Conservation (phyloP, 2,888 invertebrate genomes). For the Sminthurides aquaticus region DNA sequence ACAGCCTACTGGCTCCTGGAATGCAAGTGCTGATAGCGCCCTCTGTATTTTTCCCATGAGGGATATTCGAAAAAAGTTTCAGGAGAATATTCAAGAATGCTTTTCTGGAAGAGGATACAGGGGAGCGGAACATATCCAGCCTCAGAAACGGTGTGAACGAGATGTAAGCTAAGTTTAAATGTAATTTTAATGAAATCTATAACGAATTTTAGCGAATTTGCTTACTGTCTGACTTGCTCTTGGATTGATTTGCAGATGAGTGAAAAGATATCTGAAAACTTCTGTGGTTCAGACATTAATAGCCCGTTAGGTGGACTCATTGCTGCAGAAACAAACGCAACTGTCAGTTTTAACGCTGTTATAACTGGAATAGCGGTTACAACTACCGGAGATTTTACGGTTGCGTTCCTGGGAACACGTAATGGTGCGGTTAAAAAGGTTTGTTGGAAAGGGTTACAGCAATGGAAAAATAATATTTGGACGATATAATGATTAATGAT, state of each 20-base stretch:
- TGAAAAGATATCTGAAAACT: constrained; percentile 8
- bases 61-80: constrained; percentile 13
- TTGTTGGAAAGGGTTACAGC: too few relatives aligned
- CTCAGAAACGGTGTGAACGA: constrained; percentile 1
- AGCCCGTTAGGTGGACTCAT: constrained; percentile 13
- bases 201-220: too few relatives aligned
- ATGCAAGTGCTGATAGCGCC: constrained; percentile 4
- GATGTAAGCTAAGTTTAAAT: constrained; percentile 2
- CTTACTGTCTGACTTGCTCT: too few relatives aligned
- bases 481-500: too few relatives aligned
- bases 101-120: constrained; percentile 12
- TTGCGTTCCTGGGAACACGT: constrained; percentile 15
- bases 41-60: constrained; percentile 16
- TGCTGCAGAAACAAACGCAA: not conserved
- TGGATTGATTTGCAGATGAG: not conserved
- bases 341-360: not conserved
- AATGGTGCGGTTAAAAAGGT: constrained; percentile 17
- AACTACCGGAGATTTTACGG: constrained; percentile 4
- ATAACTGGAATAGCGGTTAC: constrained; percentile 8
- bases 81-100: constrained; percentile 16
- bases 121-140: constrained; percentile 11
- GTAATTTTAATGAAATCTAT: not conserved
- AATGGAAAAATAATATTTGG: too few relatives aligned
- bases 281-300: constrained; percentile 9
- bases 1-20: not conserved